Evolutionary conservation across 2,113 vertebrate species (phyloP).

Genomic region (Riparia riparia): DNA sequence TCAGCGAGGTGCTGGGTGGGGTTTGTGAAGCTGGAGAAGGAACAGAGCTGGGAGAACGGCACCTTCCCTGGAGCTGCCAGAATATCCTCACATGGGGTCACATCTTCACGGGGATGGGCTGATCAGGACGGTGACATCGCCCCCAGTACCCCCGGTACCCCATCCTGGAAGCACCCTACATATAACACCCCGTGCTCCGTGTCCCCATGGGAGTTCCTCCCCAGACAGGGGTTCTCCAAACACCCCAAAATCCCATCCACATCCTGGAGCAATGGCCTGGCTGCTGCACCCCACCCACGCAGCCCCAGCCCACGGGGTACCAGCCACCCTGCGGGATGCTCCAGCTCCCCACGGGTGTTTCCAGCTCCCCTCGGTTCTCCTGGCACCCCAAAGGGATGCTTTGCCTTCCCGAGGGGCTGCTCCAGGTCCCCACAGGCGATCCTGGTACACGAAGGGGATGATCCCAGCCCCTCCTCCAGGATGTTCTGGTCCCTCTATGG

Average conservation of each 20-base stretch:
- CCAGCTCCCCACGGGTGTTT: not conserved
- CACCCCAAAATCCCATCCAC: not conserved
- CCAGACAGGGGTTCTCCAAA: accelerated
- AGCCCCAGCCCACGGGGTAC: not conserved
- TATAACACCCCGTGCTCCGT: accelerated
- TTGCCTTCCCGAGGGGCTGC: not conserved
- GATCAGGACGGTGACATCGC: not conserved
- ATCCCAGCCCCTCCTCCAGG: not conserved
- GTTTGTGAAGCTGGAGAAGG: not conserved
- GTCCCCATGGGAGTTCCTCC: accelerated
- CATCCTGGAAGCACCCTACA: not conserved
- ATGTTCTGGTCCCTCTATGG: accelerated
- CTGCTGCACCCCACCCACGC: not conserved
- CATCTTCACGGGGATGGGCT: accelerated
- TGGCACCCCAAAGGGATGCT: not conserved
- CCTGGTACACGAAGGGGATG: too few species aligned
- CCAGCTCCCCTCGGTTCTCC: not conserved
- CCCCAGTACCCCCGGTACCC: not conserved
- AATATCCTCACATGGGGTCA: accelerated
- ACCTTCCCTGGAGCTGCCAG: not conserved
- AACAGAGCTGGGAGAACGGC: not conserved
- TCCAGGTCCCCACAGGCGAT: not conserved
- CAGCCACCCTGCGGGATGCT: accelerated
- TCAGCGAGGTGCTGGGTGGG: accelerated
- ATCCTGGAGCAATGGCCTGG: not conserved